Base-by-base conservation (phyloP, 2,888 invertebrate genomes). In the Torymus aiolomorphi region DNA sequence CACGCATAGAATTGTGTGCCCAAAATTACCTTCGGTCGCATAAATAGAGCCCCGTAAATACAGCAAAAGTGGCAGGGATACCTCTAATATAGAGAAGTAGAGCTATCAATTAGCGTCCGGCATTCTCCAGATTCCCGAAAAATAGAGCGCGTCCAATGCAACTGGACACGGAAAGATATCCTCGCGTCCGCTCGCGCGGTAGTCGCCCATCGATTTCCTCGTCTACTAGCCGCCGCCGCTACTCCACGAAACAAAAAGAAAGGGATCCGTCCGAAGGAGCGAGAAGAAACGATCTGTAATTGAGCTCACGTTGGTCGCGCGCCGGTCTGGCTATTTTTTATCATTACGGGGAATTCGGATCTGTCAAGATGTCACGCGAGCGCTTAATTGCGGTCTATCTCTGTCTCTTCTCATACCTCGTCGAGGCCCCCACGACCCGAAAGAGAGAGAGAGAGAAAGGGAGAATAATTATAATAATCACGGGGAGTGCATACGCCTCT, bases 381-480 rank as follows among this genome's bases (percentile, higher is more conserved):
- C 83, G 81, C 87, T 89, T 90, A 90, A 90, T 90, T 90, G 88
- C 87, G 88, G 88, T 88, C 86, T 86, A 49, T 80, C 83, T 81
- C 82, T 81, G 69, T 82, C 80, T 80, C 75, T 72, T 72, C 77
- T 62, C 80, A 76, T 75, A 71, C 63, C 76, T 66, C 62, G 76
- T 70, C 70, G 80, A 83, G 84, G 80, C 82, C 86, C 85, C 69
- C 56, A 56, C 42, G 66, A 42, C 56, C 51, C 24, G 13, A 42
- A 42, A 42, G 42, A 42, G 42, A 42, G 42, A 42, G 42, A 42
- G 42, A 10, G 8, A 42, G 42, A 42, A 24, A 51, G 49, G 56
- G 72, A 72, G 78, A 88, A 89, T 90, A 89, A 90, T 90, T 90
- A 90, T 89, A 89, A 90, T 90, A 90, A 90, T 90, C 88, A 89